These are phyloP conservation scores for Cistogaster globosa DNA, from an alignment of 2,888 invertebrate species.

Conservation along the genomic window DNA sequence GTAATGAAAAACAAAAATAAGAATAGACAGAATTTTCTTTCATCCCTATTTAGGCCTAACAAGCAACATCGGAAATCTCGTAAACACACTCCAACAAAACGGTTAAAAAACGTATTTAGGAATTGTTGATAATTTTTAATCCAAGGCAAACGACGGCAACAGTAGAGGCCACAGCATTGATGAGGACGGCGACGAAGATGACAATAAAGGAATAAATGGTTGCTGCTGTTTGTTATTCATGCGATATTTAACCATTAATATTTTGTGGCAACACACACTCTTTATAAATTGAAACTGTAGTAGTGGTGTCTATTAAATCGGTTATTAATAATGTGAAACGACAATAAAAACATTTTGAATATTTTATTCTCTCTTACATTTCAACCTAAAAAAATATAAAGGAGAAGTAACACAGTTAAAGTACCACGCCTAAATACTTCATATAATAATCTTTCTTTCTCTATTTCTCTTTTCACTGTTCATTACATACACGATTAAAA, in stretches of 20 bases:
- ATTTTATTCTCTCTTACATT: slow-evolving; percentile 36
- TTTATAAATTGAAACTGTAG: slow-evolving; percentile 13
- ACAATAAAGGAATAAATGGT: slow-evolving; percentile 45
- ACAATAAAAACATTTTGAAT: not conserved
- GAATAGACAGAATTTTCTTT: slow-evolving; percentile 10
- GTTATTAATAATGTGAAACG: slow-evolving; percentile 3
- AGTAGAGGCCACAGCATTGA: not conserved
- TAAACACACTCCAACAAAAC: slow-evolving; percentile 26
- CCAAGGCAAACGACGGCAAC: slow-evolving; percentile 36
- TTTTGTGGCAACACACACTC: slow-evolving; percentile 59
- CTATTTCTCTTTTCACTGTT: not conserved
- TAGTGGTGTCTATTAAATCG: slow-evolving; percentile 23
- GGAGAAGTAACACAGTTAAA: slow-evolving; percentile 11
- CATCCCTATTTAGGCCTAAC: not conserved
- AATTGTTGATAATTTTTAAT: slow-evolving; percentile 26
- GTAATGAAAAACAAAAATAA: not conserved
- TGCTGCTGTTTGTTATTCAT: slow-evolving; percentile 35
- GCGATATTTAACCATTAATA: slow-evolving; percentile 56
- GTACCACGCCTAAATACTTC: slow-evolving; percentile 52
- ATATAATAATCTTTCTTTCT: slow-evolving; percentile 3
- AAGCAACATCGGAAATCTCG: slow-evolving; percentile 8
- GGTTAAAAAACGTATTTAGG: slow-evolving; percentile 36
- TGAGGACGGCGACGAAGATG: slow-evolving; percentile 8
- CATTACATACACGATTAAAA: too few relatives aligned
- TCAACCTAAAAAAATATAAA: not conserved